Percentiles rank a stretch among this genome's conserved stretches.
These are phyloP conservation scores for Lepidurus apus DNA, from an alignment of 1,140 invertebrate genomes.

Conservation along the genomic window DNA sequence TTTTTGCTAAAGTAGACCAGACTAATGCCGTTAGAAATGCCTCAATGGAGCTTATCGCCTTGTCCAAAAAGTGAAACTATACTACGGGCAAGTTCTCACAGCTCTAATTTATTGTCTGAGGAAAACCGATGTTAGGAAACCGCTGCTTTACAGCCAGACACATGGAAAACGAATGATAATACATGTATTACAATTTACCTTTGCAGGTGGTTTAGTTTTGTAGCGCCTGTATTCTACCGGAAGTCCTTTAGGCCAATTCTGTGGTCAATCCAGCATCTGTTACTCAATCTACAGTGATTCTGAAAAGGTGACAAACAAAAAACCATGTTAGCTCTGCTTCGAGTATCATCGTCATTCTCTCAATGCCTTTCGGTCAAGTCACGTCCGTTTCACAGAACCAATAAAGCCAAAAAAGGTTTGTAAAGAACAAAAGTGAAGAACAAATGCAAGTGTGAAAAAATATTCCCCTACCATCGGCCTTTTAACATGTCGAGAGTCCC, in stretches of 20 bases:
- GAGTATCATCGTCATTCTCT: not conserved
- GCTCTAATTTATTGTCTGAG: not conserved
- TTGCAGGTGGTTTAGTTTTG: no score
- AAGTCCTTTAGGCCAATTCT: not conserved
- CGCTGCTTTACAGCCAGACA: not conserved
- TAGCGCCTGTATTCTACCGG: not conserved
- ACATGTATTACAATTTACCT: no score
- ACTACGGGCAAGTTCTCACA: not conserved
- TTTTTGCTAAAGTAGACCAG: not conserved
- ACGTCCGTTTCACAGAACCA: not conserved
- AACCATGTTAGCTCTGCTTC: not conserved
- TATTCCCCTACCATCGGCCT: not conserved
- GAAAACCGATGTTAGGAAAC: not conserved
- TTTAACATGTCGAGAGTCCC: not conserved
- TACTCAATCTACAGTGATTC: not conserved
- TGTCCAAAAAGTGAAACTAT: not conserved
- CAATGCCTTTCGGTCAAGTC: not conserved
- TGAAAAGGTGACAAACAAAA: not conserved
- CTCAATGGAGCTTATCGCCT: not conserved
- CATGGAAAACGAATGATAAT: not conserved
- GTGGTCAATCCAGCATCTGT: not conserved
- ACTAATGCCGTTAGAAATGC: slow-evolving; percentile 2
- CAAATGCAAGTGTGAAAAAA: not conserved
- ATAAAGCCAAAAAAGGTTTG: not conserved
- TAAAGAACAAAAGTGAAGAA: not conserved